phyloP scores from a whole-genome alignment of 2,113 vertebrate genomes.

The Lanius collurio region DNA sequence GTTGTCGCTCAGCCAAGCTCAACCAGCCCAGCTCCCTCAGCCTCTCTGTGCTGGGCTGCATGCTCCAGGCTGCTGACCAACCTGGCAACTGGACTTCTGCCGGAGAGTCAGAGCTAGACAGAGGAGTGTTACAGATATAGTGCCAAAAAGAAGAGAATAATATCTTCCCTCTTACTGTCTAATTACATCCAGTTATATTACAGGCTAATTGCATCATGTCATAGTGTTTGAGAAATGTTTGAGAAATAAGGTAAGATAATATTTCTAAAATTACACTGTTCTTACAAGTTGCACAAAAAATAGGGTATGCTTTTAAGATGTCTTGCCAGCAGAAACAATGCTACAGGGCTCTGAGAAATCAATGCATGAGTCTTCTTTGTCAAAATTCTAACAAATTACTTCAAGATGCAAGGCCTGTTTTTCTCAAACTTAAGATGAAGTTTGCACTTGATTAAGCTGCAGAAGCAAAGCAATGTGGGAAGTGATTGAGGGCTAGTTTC shows the following conservation, averaged over 20 bases:
- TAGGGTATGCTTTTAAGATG: neutral
- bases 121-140: neutral
- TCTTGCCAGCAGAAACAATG: neutral
- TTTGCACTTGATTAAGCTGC: neutral
- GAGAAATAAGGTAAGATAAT: neutral
- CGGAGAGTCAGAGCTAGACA: neutral
- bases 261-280: neutral
- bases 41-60: neutral
- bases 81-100: neutral
- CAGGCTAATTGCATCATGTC: neutral
- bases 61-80: neutral
- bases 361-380: neutral
- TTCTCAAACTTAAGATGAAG: neutral
- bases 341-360: neutral
- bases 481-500: neutral
- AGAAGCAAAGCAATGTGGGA: neutral
- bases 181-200: neutral
- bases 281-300: neutral
- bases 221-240: neutral
- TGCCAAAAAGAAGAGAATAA: neutral
- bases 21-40: neutral
- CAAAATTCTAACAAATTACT: fast-evolving
- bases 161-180: neutral
- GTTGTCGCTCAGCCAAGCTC: neutral
- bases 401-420: neutral